Evolutionary conservation across 2,797 vertebrate species (phyloP).

Genomic region (Danio albolineatus): DNA sequence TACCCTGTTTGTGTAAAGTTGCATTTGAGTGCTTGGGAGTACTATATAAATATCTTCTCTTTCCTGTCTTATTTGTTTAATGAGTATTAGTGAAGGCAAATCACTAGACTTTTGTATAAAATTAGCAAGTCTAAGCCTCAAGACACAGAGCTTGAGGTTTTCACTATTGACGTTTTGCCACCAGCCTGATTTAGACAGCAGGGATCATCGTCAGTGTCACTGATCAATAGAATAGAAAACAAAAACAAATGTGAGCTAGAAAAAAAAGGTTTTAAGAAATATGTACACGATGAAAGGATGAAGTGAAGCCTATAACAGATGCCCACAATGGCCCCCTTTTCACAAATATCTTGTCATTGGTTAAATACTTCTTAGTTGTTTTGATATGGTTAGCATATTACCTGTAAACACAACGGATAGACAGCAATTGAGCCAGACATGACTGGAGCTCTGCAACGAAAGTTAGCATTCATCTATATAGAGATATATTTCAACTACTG

Average conservation of each 20-base stretch:
- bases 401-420: neutral
- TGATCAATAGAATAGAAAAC: neutral
- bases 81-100: conserved; percentile 41
- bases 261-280: neutral
- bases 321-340: conserved; percentile 6
- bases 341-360: conserved; percentile 25
- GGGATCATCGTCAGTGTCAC: conserved; percentile 18
- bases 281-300: neutral
- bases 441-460: conserved; percentile 4
- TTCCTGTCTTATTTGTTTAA: conserved; percentile 40
- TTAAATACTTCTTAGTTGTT: conserved; percentile 16
- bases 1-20: neutral
- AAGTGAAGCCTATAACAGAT: too few relatives aligned
- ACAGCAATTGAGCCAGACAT: neutral
- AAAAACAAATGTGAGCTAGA: neutral
- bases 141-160: conserved; percentile 42
- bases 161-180: conserved; percentile 34
- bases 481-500: neutral
- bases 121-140: conserved; percentile 48
- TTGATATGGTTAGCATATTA: conserved; percentile 2
- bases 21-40: neutral
- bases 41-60: neutral
- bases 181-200: neutral
- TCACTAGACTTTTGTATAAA: conserved; percentile 45
- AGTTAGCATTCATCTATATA: neutral